Evolutionary conservation across 2,888 invertebrate species (phyloP).

Genomic region (Yponomeuta evonymella): DNA sequence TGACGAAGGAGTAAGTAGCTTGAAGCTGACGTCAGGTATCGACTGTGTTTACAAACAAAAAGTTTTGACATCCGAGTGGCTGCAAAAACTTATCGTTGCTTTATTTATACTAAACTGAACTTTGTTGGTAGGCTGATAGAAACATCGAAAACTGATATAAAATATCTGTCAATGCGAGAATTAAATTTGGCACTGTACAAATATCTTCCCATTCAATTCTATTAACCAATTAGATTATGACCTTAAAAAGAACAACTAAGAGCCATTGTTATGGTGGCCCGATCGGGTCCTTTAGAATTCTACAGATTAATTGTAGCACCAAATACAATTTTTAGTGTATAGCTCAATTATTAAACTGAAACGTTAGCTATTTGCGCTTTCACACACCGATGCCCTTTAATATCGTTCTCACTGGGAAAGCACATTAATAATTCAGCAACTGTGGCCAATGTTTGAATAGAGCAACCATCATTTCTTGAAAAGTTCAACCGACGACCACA

Average conservation of each 20-base stretch:
- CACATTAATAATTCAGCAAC: constrained; percentile 64
- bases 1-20: constrained; percentile 39
- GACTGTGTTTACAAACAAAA: constrained; percentile 44
- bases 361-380: neutral
- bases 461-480: neutral
- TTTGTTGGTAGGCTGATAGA: too few species aligned
- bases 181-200: too few species aligned
- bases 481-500: neutral
- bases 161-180: too few species aligned
- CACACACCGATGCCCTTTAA: constrained; percentile 44
- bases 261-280: too few species aligned
- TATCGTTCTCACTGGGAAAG: constrained; percentile 47
- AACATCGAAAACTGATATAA: too few species aligned
- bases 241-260: too few species aligned
- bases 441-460: neutral
- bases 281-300: too few species aligned
- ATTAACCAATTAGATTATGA: too few species aligned
- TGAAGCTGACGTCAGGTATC: constrained; percentile 20
- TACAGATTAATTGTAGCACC: too few species aligned
- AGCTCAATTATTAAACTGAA: neutral
- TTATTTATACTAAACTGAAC: too few species aligned
- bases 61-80: constrained; percentile 27
- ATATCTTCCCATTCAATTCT: too few species aligned
- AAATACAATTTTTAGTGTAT: too few species aligned
- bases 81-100: neutral